Percentiles rank a stretch among this genome's conserved stretches.
phyloP scores from a whole-genome alignment of 2,888 invertebrate species.

The Eudasyphora cyanicolor region DNA sequence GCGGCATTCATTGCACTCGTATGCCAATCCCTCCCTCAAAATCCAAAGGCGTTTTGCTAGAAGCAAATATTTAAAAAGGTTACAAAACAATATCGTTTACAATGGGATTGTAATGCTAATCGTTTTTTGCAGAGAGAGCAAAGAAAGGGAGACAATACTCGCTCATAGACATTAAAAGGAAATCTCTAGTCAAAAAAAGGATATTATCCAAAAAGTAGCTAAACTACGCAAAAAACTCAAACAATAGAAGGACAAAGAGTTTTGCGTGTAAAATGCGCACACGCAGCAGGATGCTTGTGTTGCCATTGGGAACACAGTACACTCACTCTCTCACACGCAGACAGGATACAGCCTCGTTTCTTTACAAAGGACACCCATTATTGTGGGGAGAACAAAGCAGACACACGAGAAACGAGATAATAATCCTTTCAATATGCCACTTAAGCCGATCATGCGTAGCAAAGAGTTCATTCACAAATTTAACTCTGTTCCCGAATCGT shows the following conservation, averaged over 20 bases:
- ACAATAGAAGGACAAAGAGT: conserved; percentile 57
- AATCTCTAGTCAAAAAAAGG: conserved; percentile 40
- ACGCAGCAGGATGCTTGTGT: conserved; percentile 70
- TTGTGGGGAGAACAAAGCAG: background rate
- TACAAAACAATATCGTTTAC: conserved; percentile 73
- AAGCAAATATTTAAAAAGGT: conserved; percentile 59
- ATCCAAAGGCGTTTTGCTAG: background rate
- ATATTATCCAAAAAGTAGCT: conserved; percentile 58
- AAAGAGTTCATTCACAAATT: conserved; percentile 66
- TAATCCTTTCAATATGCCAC: conserved; percentile 80
- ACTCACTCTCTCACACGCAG: conserved; percentile 47
- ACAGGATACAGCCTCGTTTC: conserved; percentile 53
- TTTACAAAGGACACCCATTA: conserved; percentile 51
- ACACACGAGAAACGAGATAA: conserved; percentile 65
- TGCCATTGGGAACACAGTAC: conserved; percentile 61
- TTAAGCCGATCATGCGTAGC: conserved; percentile 79
- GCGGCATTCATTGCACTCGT: too few species aligned
- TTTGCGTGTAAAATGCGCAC: conserved; percentile 68
- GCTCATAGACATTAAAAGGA: conserved; percentile 58
- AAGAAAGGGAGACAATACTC: conserved; percentile 46
- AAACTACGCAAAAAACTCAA: conserved; percentile 64
- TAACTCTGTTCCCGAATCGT: background rate
- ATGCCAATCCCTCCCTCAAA: too few species aligned
- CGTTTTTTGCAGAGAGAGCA: conserved; percentile 65
- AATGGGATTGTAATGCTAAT: conserved; percentile 77